Conservation (phyloP, 1,140 invertebrate species). For the Portunus trituberculatus region DNA sequence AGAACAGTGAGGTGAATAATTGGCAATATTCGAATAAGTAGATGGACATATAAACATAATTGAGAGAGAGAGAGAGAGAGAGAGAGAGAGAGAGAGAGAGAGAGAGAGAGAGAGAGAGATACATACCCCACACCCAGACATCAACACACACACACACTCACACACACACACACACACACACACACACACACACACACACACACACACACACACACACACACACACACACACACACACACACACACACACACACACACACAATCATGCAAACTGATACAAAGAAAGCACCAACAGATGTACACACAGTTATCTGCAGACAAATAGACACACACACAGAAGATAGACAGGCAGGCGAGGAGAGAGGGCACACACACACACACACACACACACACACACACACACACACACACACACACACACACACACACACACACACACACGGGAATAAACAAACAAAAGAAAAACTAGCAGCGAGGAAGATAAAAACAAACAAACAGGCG, state of each 20-base stretch:
- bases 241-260: conserved; percentile 20
- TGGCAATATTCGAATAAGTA: not conserved
- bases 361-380: not conserved
- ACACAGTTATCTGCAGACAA: not conserved
- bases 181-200: not conserved
- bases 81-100: not conserved
- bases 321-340: not conserved
- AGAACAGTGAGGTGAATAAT: not conserved
- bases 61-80: not conserved
- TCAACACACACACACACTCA: no score
- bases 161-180: not conserved
- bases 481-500: not conserved
- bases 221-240: conserved; percentile 20
- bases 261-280: not conserved
- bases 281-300: not conserved
- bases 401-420: not conserved
- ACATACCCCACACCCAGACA: no score
- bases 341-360: not conserved
- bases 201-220: not conserved
- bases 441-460: not conserved
- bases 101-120: not conserved
- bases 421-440: not conserved
- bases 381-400: not conserved
- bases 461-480: not conserved
- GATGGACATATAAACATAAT: not conserved